Evolutionary conservation across 2,113 vertebrate species (phyloP), one percentile per base, ranked within the genome.

Genomic region (Amblyopsis rosae): DNA sequence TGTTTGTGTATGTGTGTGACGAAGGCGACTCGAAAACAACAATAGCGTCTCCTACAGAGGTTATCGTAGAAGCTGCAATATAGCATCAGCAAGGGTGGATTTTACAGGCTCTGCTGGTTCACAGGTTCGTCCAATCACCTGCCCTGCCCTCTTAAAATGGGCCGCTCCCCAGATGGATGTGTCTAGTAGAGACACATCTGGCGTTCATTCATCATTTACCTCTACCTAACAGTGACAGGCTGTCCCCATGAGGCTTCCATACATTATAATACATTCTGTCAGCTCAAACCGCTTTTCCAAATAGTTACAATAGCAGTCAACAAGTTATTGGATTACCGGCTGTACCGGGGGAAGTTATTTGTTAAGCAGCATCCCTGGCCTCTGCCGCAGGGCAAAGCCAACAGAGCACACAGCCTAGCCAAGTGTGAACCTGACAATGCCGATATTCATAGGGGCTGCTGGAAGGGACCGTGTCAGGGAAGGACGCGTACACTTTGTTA

Each of bases 341-440:
- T 35, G 6, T 0, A 8, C 50, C 4, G 61, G 49, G 62, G 64
- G 49, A 73, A 67, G 35, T 12, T 55, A 46, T 48, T 69, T 77
- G 72, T 82, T 47, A 26, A 78, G 79, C 65, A 67, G 73, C 77
- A 65, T 75, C 75, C 48, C 66, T 76, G 82, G 77, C 69, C 15
- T 55, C 63, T 6, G 7, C 32, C 63, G 75, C 80, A 71, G 53
- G 26, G 65, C 35, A 67, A 81, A 83, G 67, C 77, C 51, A 67
- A 65, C 45, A 60, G 48, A 53, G 57, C 77, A 81, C 67, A 79
- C 67, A 49, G 62, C 58, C 63, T 63, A 70, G 53, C 77, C 73
- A 69, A 3, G 33, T 73, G 47, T 59, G 66, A 67, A 76, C 59
- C 54, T 66, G 47, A 55, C 50, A 69, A 76, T 78, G 73, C 79